Evolutionary conservation across 2,888 invertebrate species (phyloP).

Genomic region (Dryomyza anilis): DNA sequence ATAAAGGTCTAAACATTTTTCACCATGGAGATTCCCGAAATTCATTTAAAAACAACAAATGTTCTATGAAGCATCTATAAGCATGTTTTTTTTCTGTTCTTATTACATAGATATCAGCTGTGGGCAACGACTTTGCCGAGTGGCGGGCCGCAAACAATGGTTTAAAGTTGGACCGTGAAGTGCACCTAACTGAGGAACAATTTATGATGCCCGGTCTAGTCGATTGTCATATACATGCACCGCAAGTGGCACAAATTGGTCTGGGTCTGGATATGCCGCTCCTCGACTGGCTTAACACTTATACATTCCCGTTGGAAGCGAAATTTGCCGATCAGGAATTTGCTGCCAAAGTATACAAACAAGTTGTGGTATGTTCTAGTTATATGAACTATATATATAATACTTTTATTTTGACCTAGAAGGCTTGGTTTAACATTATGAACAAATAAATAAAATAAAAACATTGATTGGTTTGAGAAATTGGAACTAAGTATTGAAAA

Average conservation of each 20-base stretch:
- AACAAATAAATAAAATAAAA: no score
- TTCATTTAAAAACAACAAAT: no score
- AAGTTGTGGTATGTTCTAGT: slow-evolving; percentile 86
- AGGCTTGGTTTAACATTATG: no score
- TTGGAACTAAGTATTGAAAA: no score
- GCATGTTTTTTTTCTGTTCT: not conserved
- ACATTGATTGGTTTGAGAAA: no score
- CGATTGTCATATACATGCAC: slow-evolving; percentile 89
- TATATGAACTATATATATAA: not conserved
- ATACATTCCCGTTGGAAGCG: slow-evolving; percentile 84
- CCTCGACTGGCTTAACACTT: slow-evolving; percentile 82
- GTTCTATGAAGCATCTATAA: not conserved
- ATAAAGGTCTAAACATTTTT: no score
- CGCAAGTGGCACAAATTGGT: slow-evolving; percentile 86
- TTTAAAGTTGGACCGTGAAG: slow-evolving; percentile 32
- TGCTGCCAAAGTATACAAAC: slow-evolving; percentile 73
- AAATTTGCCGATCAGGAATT: slow-evolving; percentile 72
- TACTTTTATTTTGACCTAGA: no score
- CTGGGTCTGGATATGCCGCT: slow-evolving; percentile 79
- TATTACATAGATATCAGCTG: slow-evolving; percentile 58
- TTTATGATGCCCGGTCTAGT: slow-evolving; percentile 87
- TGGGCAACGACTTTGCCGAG: slow-evolving; percentile 52
- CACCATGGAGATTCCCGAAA: no score
- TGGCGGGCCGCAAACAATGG: slow-evolving; percentile 38
- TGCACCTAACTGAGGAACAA: slow-evolving; percentile 62